Evolutionary conservation across 1,140 invertebrate species (phyloP), one percentile per base, ranked within the genome.

Genomic region (Rhopalosiphum padi): DNA sequence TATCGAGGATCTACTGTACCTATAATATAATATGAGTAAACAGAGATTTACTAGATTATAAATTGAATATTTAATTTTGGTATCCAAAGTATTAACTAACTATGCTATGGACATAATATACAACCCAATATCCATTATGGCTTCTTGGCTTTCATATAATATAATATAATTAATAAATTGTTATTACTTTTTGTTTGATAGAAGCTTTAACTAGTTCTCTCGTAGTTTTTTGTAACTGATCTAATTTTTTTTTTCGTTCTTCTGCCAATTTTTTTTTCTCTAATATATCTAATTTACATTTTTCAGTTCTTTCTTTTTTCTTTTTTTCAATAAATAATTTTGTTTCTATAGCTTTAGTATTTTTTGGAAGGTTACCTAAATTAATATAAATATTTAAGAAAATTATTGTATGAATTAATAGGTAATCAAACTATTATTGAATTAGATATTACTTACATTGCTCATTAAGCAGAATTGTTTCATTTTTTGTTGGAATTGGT

Each of bases 191-290:
- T 68, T 30, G 11, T 11, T 90, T 90, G 3, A 8, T 21, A 90
- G 53, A 43, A 21, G 18, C 89, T 68, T 60, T 68, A 8, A 37
- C 89, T 68, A 90, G 25, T 43, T 90, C 37, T 43, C 11, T 90
- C 30, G 55, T 90, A 43, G 89, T 90, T n/a, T 90, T 68, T 68
- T 68, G 37, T 60, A 90, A 43, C 5, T 90, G 3, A 68, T 90
- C 89, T 68, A 90, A 90, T 9, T n/a, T 90, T 30, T 60, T 68
- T 90, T 90, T 90, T 43, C 37, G 35, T 90, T 68, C 53, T 68
- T 60, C 89, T 22, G 41, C 37, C 2, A 90, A 90, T 4, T 37
- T 90, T 68, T 90, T 90, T 30, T 90, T 90, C 3, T 60, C 53
- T 8, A 90, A 43, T 90, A 90, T n/a, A 41, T 90, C 37, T 90